Evolutionary conservation across 2,888 invertebrate species (phyloP).

Genomic region (Eupithecia exiguata): DNA sequence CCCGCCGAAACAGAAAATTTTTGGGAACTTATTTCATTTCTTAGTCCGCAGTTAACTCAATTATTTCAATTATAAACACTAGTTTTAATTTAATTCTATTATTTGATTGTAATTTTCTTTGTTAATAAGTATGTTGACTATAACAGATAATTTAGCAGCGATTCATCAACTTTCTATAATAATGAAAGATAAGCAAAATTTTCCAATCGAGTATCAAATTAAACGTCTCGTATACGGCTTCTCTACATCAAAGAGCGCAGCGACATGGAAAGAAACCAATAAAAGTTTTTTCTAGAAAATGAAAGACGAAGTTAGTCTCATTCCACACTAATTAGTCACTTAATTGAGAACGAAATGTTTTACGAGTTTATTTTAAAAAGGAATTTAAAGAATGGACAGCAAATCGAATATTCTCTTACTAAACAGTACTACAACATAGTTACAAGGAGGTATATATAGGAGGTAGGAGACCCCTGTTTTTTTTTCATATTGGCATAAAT

Average conservation of each 20-base stretch:
- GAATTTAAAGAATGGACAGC: neutral
- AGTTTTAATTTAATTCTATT: too few species aligned
- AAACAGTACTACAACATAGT: too few species aligned
- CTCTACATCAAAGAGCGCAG: slow-evolving; percentile 15
- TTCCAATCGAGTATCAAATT: neutral
- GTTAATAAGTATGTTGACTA: too few species aligned
- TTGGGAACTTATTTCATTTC: too few species aligned
- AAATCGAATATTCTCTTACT: neutral
- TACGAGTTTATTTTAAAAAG: neutral
- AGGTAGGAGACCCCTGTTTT: too few species aligned
- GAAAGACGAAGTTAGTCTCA: slow-evolving; percentile 7
- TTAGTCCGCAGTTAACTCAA: too few species aligned
- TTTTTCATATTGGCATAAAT: too few species aligned
- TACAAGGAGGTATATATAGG: too few species aligned
- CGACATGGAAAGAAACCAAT: slow-evolving; percentile 1
- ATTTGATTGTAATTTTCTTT: too few species aligned
- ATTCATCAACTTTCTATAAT: neutral
- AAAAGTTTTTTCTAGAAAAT: slow-evolving; percentile 10
- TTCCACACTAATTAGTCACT: slow-evolving; percentile 26
- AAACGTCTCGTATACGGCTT: neutral
- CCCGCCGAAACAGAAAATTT: too few species aligned
- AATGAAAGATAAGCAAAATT: neutral
- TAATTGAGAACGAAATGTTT: slow-evolving; percentile 5
- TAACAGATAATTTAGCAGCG: too few species aligned
- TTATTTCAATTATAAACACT: too few species aligned